Conservation (phyloP, 2,797 vertebrate species). For the Pagetopsis macropterus region DNA sequence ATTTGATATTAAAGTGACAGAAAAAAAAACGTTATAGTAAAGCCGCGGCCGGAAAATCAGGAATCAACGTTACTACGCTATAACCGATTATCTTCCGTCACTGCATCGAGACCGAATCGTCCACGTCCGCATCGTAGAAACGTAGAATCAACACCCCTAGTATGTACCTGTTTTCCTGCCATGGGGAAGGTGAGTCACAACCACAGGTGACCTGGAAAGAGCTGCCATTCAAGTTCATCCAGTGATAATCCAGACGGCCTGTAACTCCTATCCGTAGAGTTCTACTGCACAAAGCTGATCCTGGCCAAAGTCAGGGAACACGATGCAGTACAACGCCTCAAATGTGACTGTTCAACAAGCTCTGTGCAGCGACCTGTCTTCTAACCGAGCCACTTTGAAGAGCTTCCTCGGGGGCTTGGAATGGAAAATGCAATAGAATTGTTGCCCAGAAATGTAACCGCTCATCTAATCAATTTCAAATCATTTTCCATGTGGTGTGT, state of each 20-base stretch:
- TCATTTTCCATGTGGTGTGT: not conserved
- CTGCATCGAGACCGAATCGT: too few relatives aligned
- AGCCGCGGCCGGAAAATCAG: too few relatives aligned
- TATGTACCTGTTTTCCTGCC: not conserved
- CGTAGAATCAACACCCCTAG: too few relatives aligned
- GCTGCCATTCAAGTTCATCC: constrained; percentile 66
- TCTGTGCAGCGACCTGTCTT: constrained; percentile 27
- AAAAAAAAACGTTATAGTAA: too few relatives aligned
- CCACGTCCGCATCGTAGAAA: too few relatives aligned
- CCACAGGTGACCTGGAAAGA: constrained; percentile 46
- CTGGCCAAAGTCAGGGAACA: constrained; percentile 48
- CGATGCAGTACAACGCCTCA: constrained; percentile 31
- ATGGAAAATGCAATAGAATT: not conserved
- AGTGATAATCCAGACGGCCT: constrained; percentile 63
- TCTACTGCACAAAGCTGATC: constrained; percentile 61
- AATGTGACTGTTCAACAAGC: constrained; percentile 43
- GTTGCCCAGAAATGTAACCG: not conserved
- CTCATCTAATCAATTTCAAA: not conserved
- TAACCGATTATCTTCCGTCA: too few relatives aligned
- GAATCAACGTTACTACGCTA: too few relatives aligned
- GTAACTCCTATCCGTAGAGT: constrained; percentile 35
- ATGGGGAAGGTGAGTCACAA: constrained; percentile 49
- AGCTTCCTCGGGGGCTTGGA: not conserved
- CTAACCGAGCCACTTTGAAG: not conserved
- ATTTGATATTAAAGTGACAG: too few relatives aligned